Percentiles rank a stretch among this genome's conserved stretches.
These are phyloP conservation scores for Symphodus melops DNA, from an alignment of 2,113 vertebrate genomes.

Conservation along the genomic window DNA sequence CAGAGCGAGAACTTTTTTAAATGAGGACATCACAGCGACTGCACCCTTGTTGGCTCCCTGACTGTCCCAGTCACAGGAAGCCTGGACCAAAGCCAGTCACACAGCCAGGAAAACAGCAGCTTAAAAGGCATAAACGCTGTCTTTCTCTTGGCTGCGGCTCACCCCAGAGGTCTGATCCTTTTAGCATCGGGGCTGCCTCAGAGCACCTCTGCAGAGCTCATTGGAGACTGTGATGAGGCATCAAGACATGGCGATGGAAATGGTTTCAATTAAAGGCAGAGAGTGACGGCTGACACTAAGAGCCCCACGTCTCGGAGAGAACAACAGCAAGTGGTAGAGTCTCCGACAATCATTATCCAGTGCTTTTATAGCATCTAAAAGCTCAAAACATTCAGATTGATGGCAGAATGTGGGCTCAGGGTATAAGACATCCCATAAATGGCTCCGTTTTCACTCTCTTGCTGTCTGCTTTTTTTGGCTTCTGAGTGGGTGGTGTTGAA, in stretches of 20 bases:
- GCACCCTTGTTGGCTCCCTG: conserved; percentile 35
- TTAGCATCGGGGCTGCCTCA: conserved; percentile 49
- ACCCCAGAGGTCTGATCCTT: conserved; percentile 68
- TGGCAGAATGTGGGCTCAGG: conserved; percentile 62
- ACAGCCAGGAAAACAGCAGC: conserved; percentile 51
- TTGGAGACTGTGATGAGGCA: conserved; percentile 53
- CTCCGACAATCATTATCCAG: conserved; percentile 74
- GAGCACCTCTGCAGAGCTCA: conserved; percentile 56
- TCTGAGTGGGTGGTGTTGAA: conserved; percentile 74
- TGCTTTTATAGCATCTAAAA: conserved; percentile 73
- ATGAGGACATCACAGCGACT: conserved; percentile 72
- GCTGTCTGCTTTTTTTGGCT: conserved; percentile 67
- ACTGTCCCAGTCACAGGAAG: conserved; percentile 67
- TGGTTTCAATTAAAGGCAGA: conserved; percentile 79
- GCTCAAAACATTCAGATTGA: conserved; percentile 60
- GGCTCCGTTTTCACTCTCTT: conserved; percentile 74
- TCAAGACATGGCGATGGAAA: conserved; percentile 59
- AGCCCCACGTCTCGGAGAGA: conserved; percentile 52
- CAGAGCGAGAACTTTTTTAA: conserved; percentile 73
- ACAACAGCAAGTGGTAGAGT: conserved; percentile 61
- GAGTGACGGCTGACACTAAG: conserved; percentile 71
- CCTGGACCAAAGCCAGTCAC: conserved; percentile 70
- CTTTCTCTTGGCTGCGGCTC: conserved; percentile 48
- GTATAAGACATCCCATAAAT: conserved; percentile 72
- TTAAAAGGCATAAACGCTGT: conserved; percentile 57